Evolutionary conservation across 2,888 invertebrate species (phyloP).

Genomic region (Nomada goodeniana): DNA sequence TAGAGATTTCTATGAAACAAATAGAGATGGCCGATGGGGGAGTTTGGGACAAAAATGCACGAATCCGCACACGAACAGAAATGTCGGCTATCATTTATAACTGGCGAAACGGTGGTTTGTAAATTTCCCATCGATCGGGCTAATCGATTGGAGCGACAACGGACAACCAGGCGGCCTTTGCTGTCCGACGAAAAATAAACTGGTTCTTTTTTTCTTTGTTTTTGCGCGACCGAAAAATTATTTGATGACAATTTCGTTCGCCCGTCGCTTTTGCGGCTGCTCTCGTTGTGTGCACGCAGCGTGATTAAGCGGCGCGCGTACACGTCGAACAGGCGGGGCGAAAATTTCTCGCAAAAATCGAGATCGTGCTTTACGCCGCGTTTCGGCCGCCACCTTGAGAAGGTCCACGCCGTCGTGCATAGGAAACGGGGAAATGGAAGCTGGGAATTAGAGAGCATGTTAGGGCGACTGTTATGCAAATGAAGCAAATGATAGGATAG

Average conservation of each 20-base stretch:
- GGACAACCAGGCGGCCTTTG: constrained; percentile 1
- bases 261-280: constrained; percentile 13
- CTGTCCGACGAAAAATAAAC: constrained; percentile 20
- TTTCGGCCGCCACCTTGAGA: not conserved
- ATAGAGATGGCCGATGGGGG: not conserved
- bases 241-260: constrained; percentile 20
- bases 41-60: not conserved
- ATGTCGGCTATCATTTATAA: constrained; percentile 1
- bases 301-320: constrained; percentile 7
- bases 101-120: not conserved
- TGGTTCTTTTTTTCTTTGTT: not conserved
- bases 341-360: not conserved
- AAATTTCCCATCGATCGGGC: constrained; percentile 25
- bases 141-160: constrained; percentile 3
- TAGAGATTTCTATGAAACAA: too few relatives aligned
- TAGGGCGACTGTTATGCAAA: constrained; percentile 18
- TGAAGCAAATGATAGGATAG: constrained; percentile 17
- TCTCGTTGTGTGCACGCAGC: constrained; percentile 10
- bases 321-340: not conserved
- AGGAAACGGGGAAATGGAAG: not conserved
- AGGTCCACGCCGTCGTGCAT: not conserved
- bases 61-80: not conserved
- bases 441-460: constrained; percentile 12
- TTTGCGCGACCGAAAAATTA: constrained; percentile 16
- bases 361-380: not conserved